Base-by-base conservation (phyloP, 2,888 invertebrate genomes). In the Noctuana brunneofusca region DNA sequence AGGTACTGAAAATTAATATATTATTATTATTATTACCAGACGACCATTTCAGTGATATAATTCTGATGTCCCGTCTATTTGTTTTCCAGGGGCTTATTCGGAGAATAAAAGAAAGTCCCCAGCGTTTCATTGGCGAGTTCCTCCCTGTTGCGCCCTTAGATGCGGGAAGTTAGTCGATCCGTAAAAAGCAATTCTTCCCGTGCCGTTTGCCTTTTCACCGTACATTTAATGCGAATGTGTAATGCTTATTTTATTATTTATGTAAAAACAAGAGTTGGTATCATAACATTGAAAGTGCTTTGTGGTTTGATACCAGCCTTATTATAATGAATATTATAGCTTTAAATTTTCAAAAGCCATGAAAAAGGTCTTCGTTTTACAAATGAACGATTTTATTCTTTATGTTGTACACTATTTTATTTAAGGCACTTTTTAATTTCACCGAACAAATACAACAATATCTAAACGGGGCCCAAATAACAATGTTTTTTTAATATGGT, bases 151-250 rank as follows among this genome's bases (percentile, higher is more conserved):
- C 66, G 59, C 59, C 64, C 65, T 58, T 68, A 82, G 76, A 79
- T 78, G 77, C 75, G 86, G 81, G 80, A 83, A 83, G 86, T 74
- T 83, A 85, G 83, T 74, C 83, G 87, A 88, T 86, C 86, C 88
- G 87, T 87, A 85, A 89, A 88, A 87, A 86, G 86, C 86, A 86
- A 88, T 89, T 87, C 85, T 84, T 84, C 82, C 76, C 86, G 84
- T 82, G 69, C 81, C 84, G 86, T 88, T 88, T 84, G 81, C 81
- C 81, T 84, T 84, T 86, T 84, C 83, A 83, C 83, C 80, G 83
- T 86, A 87, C 85, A 85, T 88, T 87, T 81, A 85, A 85, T 87
- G 78, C 79, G 78, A 81, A 84, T 79, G 81, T 81, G 81, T 80
- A 72, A 83, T 84, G 84, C 80, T 82, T 83, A 60, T 60, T 54